A percentile compares a stretch with the other conserved stretches of the same genome.
These are phyloP conservation scores for Guaruba guarouba DNA, from an alignment of 2,113 vertebrate genomes.

Conservation along the genomic window DNA sequence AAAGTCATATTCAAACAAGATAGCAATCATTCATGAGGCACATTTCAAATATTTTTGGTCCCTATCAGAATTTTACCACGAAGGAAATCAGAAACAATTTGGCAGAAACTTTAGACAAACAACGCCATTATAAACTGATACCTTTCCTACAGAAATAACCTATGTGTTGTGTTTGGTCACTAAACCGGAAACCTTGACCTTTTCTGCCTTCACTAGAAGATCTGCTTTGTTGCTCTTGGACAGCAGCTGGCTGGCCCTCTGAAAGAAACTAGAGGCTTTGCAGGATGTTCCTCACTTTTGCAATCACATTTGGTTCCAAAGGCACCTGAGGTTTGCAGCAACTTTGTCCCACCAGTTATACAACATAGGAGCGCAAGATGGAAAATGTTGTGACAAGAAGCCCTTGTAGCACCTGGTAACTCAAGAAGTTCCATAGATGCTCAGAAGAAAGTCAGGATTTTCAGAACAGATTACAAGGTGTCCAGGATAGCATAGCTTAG, in stretches of 20 bases:
- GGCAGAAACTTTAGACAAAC: neutral
- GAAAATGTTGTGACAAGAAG: neutral
- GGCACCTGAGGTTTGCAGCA: neutral
- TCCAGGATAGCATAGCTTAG: neutral
- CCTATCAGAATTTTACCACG: neutral
- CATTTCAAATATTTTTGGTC: neutral
- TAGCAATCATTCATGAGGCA: neutral
- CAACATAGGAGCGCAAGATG: neutral
- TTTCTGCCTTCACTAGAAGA: neutral
- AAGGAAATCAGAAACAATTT: neutral
- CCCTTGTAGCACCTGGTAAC: neutral
- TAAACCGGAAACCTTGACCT: neutral
- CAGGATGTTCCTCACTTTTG: neutral
- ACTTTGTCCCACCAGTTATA: neutral
- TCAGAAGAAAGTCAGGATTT: neutral
- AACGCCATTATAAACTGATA: neutral
- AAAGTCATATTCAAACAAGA: neutral
- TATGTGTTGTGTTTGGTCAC: neutral
- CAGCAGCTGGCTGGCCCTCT: neutral
- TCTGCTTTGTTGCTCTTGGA: neutral
- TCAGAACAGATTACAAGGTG: neutral
- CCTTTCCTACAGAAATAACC: neutral
- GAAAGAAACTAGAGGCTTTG: neutral
- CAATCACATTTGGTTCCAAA: neutral
- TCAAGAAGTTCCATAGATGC: neutral